A percentile compares a stretch with the other conserved stretches of the same genome.
These are phyloP conservation scores for Rhynchonema sp. DNA, from an alignment of 2,888 invertebrate species.

Conservation along the genomic window DNA sequence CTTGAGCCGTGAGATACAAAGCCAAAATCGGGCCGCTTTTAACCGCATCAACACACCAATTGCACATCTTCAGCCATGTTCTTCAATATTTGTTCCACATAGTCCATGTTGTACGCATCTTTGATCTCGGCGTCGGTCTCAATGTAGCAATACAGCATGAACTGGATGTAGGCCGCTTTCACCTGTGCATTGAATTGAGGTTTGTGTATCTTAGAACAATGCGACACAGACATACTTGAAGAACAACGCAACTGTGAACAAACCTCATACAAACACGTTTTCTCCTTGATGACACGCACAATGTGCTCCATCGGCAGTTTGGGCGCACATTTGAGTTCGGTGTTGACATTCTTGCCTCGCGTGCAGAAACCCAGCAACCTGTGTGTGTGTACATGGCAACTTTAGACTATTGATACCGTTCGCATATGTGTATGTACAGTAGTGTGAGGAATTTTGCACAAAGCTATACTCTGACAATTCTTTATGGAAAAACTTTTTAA, in stretches of 20 bases:
- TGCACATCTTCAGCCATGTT: slow-evolving; percentile 40
- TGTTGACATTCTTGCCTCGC: slow-evolving; percentile 96
- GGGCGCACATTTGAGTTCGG: slow-evolving; percentile 96
- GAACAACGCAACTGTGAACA: neutral
- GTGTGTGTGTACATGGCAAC: neutral
- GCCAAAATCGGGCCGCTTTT: neutral
- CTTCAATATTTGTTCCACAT: slow-evolving; percentile 95
- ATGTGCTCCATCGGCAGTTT: slow-evolving; percentile 89
- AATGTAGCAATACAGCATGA: slow-evolving; percentile 94
- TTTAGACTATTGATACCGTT: neutral
- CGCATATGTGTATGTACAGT: neutral
- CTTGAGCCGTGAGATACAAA: neutral
- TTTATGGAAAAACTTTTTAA: too few relatives aligned
- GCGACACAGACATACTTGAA: neutral
- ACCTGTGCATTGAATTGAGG: too few relatives aligned
- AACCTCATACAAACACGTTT: slow-evolving; percentile 83
- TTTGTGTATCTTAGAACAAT: neutral
- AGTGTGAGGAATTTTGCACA: neutral
- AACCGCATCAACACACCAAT: neutral
- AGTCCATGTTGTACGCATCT: slow-evolving; percentile 91
- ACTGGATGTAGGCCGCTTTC: slow-evolving; percentile 92
- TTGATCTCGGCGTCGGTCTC: slow-evolving; percentile 99
- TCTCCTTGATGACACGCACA: slow-evolving; percentile 80
- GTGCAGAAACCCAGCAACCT: slow-evolving; percentile 48
- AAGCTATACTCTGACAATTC: neutral